Conservation (phyloP, 2,797 vertebrate genomes). For the Cryptoprocta ferox region DNA sequence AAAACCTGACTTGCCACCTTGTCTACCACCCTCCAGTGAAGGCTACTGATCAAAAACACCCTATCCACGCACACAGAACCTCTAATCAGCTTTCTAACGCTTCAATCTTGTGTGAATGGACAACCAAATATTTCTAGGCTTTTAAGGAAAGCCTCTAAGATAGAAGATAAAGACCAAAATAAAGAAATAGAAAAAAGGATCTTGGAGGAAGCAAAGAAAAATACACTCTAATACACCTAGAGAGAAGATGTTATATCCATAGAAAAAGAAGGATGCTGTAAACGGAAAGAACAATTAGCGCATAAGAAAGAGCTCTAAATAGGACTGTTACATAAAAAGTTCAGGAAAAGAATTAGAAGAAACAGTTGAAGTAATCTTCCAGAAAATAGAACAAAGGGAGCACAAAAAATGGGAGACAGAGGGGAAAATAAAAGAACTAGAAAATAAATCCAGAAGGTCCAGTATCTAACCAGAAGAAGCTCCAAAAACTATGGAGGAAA, state of each 20-base stretch:
- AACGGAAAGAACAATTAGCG: neutral
- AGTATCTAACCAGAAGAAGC: neutral
- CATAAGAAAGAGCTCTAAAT: neutral
- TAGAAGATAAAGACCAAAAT: neutral
- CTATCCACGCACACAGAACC: neutral
- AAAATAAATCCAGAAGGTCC: neutral
- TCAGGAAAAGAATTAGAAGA: neutral
- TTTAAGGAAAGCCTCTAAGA: slow-evolving; percentile 15
- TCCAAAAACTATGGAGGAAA: neutral
- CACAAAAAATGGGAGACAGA: neutral
- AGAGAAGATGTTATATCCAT: neutral
- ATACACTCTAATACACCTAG: neutral
- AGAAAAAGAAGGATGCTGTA: slow-evolving; percentile 4
- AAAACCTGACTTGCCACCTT: neutral
- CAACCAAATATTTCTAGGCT: neutral
- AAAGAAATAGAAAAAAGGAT: neutral
- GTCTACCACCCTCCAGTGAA: neutral
- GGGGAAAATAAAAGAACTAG: neutral
- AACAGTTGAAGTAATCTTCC: slow-evolving; percentile 7
- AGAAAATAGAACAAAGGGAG: slow-evolving; percentile 10
- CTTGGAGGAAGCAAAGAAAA: neutral
- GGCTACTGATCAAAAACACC: neutral
- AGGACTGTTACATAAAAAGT: neutral
- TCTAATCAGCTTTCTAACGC: neutral
- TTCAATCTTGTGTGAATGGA: neutral